phyloP scores from a whole-genome alignment of 2,113 vertebrate genomes.

The Bettongia penicillata region DNA sequence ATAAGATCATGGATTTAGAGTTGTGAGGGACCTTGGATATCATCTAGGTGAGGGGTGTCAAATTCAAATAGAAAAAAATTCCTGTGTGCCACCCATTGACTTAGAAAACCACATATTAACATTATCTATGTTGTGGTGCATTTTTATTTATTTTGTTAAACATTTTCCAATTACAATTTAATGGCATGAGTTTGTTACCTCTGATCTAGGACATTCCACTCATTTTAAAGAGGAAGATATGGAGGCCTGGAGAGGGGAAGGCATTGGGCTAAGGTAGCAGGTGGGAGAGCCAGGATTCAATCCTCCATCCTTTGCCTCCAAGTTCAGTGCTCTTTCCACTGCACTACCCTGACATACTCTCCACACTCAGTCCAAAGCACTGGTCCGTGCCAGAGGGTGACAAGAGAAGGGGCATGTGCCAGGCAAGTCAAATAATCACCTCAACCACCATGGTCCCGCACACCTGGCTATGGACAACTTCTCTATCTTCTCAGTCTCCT shows the following conservation, averaged over 20 bases:
- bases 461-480: not conserved
- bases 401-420: not conserved
- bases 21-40: not conserved
- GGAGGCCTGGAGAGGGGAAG: not conserved
- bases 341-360: not conserved
- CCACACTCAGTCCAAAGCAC: not conserved
- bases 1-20: not conserved
- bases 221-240: conserved; percentile 13
- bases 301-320: not conserved
- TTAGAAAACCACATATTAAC: not conserved
- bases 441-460: not conserved
- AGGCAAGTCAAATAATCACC: not conserved
- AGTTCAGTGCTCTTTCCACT: not conserved
- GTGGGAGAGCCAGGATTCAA: not conserved
- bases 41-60: not conserved
- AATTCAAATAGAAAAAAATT: not conserved
- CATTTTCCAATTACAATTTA: not conserved
- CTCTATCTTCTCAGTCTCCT: not conserved
- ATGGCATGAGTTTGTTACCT: not conserved
- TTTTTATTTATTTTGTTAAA: not conserved
- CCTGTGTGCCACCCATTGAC: not conserved
- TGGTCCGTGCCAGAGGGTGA: not conserved
- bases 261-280: not conserved
- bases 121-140: not conserved
- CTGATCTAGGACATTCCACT: not conserved